Evolutionary conservation across 2,888 invertebrate genomes (phyloP).

Genomic region (Scaptomyza tumidula): DNA sequence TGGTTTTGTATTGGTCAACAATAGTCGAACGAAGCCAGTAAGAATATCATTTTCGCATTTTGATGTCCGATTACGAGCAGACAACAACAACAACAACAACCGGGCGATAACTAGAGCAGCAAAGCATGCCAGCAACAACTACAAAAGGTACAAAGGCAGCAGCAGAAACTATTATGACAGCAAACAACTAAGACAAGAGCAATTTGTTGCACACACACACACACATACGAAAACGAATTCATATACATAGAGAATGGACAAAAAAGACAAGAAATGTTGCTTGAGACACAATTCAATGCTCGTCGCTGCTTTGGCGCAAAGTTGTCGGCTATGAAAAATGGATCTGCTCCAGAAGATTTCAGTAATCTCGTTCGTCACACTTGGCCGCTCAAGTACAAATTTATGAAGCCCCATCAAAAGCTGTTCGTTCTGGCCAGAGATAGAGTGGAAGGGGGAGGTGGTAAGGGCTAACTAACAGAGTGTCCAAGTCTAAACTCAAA

Average conservation of each 20-base stretch:
- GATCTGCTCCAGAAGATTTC: slow-evolving; percentile 84
- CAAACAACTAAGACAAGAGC: slow-evolving; percentile 66
- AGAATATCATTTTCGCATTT: slow-evolving; percentile 76
- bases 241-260: slow-evolving; percentile 28
- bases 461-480: not conserved
- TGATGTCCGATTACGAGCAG: slow-evolving; percentile 71
- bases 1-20: slow-evolving; percentile 67
- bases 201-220: slow-evolving; percentile 61
- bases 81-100: slow-evolving; percentile 27
- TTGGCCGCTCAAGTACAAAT: slow-evolving; percentile 83
- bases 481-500: slow-evolving; percentile 40
- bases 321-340: slow-evolving; percentile 82
- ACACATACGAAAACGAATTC: not conserved
- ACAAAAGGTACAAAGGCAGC: slow-evolving; percentile 57
- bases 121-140: slow-evolving; percentile 57
- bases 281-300: slow-evolving; percentile 55
- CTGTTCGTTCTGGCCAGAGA: slow-evolving; percentile 39
- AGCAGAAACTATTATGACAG: slow-evolving; percentile 73
- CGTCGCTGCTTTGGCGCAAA: slow-evolving; percentile 45
- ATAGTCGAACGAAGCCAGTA: slow-evolving; percentile 32
- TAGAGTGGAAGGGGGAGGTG: not conserved
- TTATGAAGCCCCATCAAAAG: slow-evolving; percentile 73
- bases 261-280: slow-evolving; percentile 32
- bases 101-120: slow-evolving; percentile 73
- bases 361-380: slow-evolving; percentile 84